A percentile compares a stretch with the other conserved stretches of the same genome.
Conservation (phyloP, 64 coral and sea anemone genomes). For the Stylophora pistillata region DNA sequence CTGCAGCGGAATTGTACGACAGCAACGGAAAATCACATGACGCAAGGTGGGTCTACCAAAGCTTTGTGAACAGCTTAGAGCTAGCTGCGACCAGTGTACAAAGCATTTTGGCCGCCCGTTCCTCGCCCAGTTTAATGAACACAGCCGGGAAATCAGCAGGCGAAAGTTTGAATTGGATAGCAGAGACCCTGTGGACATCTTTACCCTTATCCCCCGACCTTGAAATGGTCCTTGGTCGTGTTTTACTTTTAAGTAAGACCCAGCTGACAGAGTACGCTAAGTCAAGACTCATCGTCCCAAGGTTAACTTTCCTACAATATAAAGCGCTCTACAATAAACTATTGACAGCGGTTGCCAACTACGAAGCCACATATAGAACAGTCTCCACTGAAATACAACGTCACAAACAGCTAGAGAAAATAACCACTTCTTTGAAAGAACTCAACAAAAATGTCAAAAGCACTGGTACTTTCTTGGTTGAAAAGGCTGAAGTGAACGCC, state of each 20-base stretch:
- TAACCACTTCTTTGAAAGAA: slow-evolving; percentile 26
- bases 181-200: slow-evolving; percentile 11
- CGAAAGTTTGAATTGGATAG: slow-evolving; percentile 42
- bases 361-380: slow-evolving; percentile 16
- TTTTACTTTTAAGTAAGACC: slow-evolving; percentile 46
- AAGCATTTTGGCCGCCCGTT: slow-evolving; percentile 37
- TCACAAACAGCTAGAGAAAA: slow-evolving; percentile 22
- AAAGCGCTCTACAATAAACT: slow-evolving; percentile 49
- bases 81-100: slow-evolving; percentile 30
- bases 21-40: neutral
- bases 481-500: slow-evolving; percentile 44
- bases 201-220: slow-evolving; percentile 27
- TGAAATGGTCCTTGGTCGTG: slow-evolving; percentile 50
- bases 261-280: slow-evolving; percentile 49
- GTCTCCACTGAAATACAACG: slow-evolving; percentile 36
- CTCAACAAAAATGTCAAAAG: slow-evolving; percentile 55
- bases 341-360: slow-evolving; percentile 18
- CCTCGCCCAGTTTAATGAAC: neutral
- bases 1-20: slow-evolving; percentile 33
- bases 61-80: slow-evolving; percentile 39
- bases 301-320: slow-evolving; percentile 32
- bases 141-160: slow-evolving; percentile 23
- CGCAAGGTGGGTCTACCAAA: slow-evolving; percentile 8
- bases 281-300: slow-evolving; percentile 39
- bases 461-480: slow-evolving; percentile 43